Base-by-base conservation (phyloP, 2,888 invertebrate genomes). In the Hirudinaria manillensis region DNA sequence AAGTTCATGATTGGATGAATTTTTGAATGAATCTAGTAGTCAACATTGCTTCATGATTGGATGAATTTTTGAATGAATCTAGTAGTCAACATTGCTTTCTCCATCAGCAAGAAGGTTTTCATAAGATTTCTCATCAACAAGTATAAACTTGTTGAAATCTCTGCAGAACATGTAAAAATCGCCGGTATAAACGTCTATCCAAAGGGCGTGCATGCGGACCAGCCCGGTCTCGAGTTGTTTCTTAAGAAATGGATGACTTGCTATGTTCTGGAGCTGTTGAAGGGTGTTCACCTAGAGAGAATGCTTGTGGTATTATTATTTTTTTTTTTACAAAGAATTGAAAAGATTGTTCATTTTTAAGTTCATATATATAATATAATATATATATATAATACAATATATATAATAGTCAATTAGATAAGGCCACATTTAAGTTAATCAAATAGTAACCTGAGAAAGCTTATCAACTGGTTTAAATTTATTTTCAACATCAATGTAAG, bases 121-220 rank as follows among this genome's bases (percentile, higher is more conserved):
- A 61, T 76, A 76, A 3, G 75, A 51, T 4, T 76, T 68, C 13
- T 77, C 72, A 19, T 32, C 70, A 51, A 79, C 76, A 13, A 45
- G 51, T 7, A 77, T 32, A 73, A 78, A 97, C 76, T 88, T 87
- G 85, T 95, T 94, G 66, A 91, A 90, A 38, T 91, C 90, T 81
- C 94, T 89, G 83, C 94, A 94, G 83, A 97, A 97, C 85, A 93
- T 93, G 85, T 93, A 94, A 82, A 97, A 92, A 85, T 96, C 94
- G 0, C 95, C 97, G 0, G 94, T 93, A 84, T 95, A 95, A 84
- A 98, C 93, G 84, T 97, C 97, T 84, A 97, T 96, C 97, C 97
- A 98, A 56, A 98, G 87, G 0, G 96, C 97, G 78, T 85, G 94
- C 79, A 96, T 91, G 81, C 93, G 92, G 65, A 94, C 87, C 83